Conservation (phyloP, 2,797 vertebrate genomes). For the Halcyon smyrnensis region DNA sequence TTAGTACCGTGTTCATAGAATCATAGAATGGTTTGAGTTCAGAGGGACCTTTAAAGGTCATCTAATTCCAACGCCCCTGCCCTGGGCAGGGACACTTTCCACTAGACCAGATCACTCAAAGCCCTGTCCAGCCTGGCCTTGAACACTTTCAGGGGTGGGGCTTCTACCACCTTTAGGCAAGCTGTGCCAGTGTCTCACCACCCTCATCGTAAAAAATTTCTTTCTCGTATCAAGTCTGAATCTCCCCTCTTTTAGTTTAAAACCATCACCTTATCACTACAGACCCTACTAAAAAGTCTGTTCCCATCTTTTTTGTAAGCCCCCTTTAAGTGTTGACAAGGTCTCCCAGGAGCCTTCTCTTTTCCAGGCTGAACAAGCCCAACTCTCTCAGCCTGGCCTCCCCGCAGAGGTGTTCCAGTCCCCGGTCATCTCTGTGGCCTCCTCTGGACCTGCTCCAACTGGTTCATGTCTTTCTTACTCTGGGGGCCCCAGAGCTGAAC, state of each 20-base stretch:
- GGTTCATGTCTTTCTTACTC: neutral
- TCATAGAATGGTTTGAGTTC: neutral
- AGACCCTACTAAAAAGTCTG: neutral
- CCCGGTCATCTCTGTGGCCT: rapidly evolving
- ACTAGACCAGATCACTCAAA: neutral
- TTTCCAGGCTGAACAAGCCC: neutral
- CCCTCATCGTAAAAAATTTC: neutral
- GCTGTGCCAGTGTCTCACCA: neutral
- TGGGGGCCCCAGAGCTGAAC: neutral
- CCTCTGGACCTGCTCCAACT: neutral
- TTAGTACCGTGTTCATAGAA: neutral
- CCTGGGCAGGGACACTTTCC: neutral
- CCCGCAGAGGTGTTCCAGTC: neutral
- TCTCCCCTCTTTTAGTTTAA: neutral
- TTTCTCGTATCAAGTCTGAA: neutral
- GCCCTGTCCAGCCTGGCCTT: rapidly evolving
- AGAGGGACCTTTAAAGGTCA: neutral
- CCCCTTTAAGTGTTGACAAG: neutral
- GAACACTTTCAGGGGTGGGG: neutral
- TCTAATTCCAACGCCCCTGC: neutral
- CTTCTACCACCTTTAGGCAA: neutral
- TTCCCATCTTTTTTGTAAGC: neutral
- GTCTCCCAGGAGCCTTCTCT: neutral
- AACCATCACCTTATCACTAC: neutral
- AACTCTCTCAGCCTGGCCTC: neutral